Base-by-base conservation (phyloP, 1,140 invertebrate species). In the Drosophila willistoni region DNA sequence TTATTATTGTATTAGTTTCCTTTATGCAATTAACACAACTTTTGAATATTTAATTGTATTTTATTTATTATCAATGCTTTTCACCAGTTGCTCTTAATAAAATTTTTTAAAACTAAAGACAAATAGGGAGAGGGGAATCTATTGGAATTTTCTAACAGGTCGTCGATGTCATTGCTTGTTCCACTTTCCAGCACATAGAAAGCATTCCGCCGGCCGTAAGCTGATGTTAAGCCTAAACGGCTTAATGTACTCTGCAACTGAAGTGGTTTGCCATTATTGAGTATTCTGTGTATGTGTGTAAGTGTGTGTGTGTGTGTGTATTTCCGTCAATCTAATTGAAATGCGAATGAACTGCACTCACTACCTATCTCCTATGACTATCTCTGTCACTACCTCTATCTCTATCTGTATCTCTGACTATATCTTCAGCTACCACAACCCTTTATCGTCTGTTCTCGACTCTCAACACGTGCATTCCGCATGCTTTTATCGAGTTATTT, bases 341-440 rank as follows among this genome's bases (percentile, higher is more conserved):
- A 82, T 75, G 80, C 80, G 80, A 82, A 83, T 82, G 75, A 82
- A 83, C 80, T 82, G 71, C 64, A 82, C 71, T 62, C 64, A 82
- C 71, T 62, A 19, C 9, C 60, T 54, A n/a, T 36, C 29, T 39
- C 44, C 44, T 51, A 56, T 47, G 29, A 14, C 59, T 36, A 17
- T 44, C 33, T 64, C 19, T 39, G 4, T 39, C 12, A 39, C 56
- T 14, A n/a, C 17, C 29, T 29, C 55, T 42, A 10, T 34, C 29
- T 36, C 36, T 47, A 56, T 44, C 41, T 34, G 25, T 34, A 17
- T 42, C 42, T 54, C 10, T 54, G 29, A 33, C 34, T 19, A 42
- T 47, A 47, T 47, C 57, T 72, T 36, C 36, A 64, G 55, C 59
- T 39, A 34, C 59, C 62, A 36, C 44, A 62, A 56, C 44, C 44